These are phyloP conservation scores for Daboia siamensis DNA, from an alignment of 2,113 vertebrate genomes.

Conservation along the genomic window DNA sequence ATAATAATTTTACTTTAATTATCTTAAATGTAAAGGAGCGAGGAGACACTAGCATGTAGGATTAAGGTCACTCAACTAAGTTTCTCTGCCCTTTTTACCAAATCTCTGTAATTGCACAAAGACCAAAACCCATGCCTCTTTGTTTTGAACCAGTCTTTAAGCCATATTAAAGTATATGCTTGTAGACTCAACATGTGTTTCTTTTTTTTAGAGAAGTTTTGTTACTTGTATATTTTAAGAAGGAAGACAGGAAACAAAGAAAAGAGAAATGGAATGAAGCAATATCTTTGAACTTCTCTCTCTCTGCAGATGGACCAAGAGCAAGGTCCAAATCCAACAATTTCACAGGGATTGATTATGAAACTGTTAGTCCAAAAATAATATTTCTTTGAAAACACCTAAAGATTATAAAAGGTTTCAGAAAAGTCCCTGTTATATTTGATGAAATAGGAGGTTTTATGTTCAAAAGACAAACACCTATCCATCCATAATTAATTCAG, in stretches of 20 bases:
- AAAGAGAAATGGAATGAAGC: neutral
- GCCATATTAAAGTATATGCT: neutral
- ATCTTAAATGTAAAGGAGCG: neutral
- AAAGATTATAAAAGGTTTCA: constrained; percentile 23
- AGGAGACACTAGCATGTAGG: neutral
- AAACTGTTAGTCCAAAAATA: constrained; percentile 7
- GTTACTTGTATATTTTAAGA: neutral
- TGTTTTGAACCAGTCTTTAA: neutral
- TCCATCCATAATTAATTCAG: neutral
- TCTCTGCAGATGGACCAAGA: neutral
- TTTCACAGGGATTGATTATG: constrained; percentile 18
- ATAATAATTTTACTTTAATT: neutral
- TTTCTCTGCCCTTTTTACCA: neutral
- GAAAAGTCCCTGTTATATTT: constrained; percentile 4
- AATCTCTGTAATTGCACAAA: neutral
- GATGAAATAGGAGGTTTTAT: neutral
- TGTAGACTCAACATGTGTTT: neutral
- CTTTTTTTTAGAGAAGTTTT: neutral
- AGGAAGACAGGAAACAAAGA: neutral
- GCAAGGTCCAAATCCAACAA: constrained; percentile 15
- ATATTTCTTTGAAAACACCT: constrained; percentile 22
- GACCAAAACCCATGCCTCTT: neutral
- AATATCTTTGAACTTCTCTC: neutral
- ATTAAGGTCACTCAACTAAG: neutral
- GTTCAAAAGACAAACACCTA: constrained; percentile 8